Conservation (phyloP, 2,888 invertebrate species). For the Nudaria mundana region DNA sequence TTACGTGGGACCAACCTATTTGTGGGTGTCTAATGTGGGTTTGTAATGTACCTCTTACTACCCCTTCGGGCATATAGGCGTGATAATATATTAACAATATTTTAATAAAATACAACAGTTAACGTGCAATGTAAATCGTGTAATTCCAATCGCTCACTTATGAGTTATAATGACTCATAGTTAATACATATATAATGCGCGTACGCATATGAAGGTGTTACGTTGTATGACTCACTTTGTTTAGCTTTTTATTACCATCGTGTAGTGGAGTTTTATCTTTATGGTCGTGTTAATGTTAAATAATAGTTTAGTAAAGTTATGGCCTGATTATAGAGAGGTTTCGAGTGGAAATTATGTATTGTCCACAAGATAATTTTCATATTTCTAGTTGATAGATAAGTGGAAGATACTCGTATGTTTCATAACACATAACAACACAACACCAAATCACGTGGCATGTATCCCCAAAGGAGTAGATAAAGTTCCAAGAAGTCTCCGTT, state of each 20-base stretch:
- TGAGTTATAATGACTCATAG: constrained; percentile 24
- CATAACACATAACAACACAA: no score
- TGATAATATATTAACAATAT: not conserved
- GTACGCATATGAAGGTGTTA: constrained; percentile 30
- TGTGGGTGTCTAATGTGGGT: not conserved
- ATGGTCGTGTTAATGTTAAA: constrained; percentile 11
- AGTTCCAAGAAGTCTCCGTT: no score
- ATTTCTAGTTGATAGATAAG: not conserved
- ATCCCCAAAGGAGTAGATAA: no score
- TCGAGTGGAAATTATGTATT: constrained; percentile 1
- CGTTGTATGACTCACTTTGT: constrained; percentile 30
- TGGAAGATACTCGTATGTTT: no score
- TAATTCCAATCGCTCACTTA: constrained; percentile 9
- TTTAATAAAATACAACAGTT: not conserved
- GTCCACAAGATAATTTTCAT: not conserved
- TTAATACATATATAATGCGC: no score
- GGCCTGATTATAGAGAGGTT: constrained; percentile 8
- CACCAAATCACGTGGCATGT: no score
- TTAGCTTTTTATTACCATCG: constrained; percentile 32
- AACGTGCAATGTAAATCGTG: constrained; percentile 27
- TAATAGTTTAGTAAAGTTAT: constrained; percentile 12
- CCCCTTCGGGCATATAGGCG: no score
- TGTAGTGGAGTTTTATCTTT: constrained; percentile 16
- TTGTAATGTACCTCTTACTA: no score
- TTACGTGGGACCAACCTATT: no score